Evolutionary conservation across 2,797 vertebrate genomes (phyloP).

Genomic region (Diplodus puntazzo): DNA sequence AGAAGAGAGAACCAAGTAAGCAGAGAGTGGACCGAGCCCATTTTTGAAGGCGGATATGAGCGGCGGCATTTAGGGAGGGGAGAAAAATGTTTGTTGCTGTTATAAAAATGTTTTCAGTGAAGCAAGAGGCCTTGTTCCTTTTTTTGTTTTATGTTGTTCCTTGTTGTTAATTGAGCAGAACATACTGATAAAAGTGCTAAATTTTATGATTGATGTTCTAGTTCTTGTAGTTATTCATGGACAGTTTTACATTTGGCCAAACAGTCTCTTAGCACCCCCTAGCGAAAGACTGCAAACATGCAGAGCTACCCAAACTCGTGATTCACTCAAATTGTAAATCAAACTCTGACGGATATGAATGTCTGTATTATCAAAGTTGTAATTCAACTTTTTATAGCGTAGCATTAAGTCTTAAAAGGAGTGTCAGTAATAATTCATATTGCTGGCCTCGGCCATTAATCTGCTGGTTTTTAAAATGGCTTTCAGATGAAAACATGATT

Average conservation of each 20-base stretch:
- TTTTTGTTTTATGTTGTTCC: background rate
- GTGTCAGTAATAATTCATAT: slow-evolving; percentile 71
- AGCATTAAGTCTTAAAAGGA: slow-evolving; percentile 73
- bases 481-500: slow-evolving; percentile 82
- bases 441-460: slow-evolving; percentile 68
- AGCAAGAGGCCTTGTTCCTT: background rate
- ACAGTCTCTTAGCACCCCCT: slow-evolving; percentile 83
- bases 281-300: slow-evolving; percentile 64
- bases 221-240: background rate
- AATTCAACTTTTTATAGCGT: slow-evolving; percentile 71
- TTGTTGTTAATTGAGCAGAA: slow-evolving; percentile 1
- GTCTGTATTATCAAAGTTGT: slow-evolving; percentile 75
- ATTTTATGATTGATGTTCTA: slow-evolving; percentile 11
- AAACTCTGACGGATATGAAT: slow-evolving; percentile 68
- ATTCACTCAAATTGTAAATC: slow-evolving; percentile 68
- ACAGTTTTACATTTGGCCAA: slow-evolving; percentile 38
- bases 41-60: slow-evolving; percentile 2
- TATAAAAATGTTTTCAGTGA: slow-evolving; percentile 15
- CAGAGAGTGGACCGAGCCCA: background rate
- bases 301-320: slow-evolving; percentile 35
- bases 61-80: background rate
- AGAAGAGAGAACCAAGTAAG: slow-evolving; percentile 93
- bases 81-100: slow-evolving; percentile 3
- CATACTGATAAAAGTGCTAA: slow-evolving; percentile 7
- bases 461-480: slow-evolving; percentile 58